Conservation (phyloP, 2,888 invertebrate genomes). For the Vannuccia rotundouncinata region DNA sequence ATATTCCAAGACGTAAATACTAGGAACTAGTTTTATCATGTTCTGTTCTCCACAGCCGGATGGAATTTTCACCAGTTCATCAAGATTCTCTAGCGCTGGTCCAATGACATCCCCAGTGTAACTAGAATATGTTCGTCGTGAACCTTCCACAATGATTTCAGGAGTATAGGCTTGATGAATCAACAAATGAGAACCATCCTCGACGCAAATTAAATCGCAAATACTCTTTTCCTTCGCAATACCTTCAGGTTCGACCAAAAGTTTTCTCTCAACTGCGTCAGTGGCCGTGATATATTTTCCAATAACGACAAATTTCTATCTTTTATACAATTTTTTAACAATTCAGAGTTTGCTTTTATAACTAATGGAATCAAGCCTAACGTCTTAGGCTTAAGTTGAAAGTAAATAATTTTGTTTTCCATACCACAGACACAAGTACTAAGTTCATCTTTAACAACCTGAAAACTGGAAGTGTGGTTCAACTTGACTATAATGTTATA, state of each 20-base stretch:
- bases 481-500: background rate
- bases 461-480: background rate
- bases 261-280: background rate
- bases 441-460: background rate
- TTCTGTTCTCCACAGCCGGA: slow-evolving; percentile 1
- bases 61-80: background rate
- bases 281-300: too few species aligned
- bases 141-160: background rate
- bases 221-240: background rate
- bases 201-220: too few species aligned
- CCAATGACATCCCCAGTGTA: background rate
- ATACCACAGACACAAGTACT: slow-evolving; percentile 24
- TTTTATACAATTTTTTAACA: too few species aligned
- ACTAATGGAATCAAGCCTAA: too few species aligned
- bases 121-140: background rate
- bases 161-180: background rate
- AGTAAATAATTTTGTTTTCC: slow-evolving; percentile 33
- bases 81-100: background rate
- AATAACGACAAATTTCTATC: too few species aligned
- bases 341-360: too few species aligned
- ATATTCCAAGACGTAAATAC: background rate
- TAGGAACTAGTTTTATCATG: background rate
- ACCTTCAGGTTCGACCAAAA: background rate
- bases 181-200: background rate
- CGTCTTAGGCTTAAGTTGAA: slow-evolving; percentile 25